Percentiles rank a stretch among this genome's conserved stretches.
These are phyloP conservation scores for Philonicus albiceps DNA, from an alignment of 2,888 invertebrate genomes.

Conservation along the genomic window DNA sequence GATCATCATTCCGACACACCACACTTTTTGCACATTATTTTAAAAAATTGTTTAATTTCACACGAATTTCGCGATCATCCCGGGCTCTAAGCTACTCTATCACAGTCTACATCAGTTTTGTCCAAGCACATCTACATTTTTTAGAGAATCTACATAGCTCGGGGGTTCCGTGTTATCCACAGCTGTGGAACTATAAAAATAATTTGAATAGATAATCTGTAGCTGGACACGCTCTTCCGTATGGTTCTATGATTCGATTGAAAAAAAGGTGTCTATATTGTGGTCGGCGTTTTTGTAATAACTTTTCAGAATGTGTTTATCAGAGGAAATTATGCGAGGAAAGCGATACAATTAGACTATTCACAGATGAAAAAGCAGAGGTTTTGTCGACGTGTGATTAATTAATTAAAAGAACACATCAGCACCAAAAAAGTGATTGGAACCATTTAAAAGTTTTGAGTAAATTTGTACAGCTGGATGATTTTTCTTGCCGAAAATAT, in stretches of 20 bases:
- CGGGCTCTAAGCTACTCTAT: background rate
- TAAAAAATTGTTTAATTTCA: background rate
- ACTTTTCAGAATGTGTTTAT: background rate
- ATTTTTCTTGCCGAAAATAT: background rate
- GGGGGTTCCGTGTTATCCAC: background rate
- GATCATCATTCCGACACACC: background rate
- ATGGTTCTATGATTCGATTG: background rate
- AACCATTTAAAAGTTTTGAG: background rate
- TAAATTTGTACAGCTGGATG: background rate
- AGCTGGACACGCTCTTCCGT: background rate
- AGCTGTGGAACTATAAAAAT: slow-evolving; percentile 8
- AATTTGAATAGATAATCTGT: slow-evolving; percentile 6
- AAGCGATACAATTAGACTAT: slow-evolving; percentile 11
- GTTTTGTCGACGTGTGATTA: background rate
- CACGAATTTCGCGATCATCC: background rate
- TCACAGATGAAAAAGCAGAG: slow-evolving; percentile 1
- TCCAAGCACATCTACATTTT: background rate
- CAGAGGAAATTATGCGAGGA: background rate
- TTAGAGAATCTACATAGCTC: background rate
- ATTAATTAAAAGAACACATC: background rate
- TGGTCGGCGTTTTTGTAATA: background rate
- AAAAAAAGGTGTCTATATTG: slow-evolving; percentile 11
- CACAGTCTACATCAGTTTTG: background rate
- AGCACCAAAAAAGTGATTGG: background rate
- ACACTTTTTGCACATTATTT: background rate